phyloP scores from a whole-genome alignment of 2,888 invertebrate species.

The Sinelater perroti region DNA sequence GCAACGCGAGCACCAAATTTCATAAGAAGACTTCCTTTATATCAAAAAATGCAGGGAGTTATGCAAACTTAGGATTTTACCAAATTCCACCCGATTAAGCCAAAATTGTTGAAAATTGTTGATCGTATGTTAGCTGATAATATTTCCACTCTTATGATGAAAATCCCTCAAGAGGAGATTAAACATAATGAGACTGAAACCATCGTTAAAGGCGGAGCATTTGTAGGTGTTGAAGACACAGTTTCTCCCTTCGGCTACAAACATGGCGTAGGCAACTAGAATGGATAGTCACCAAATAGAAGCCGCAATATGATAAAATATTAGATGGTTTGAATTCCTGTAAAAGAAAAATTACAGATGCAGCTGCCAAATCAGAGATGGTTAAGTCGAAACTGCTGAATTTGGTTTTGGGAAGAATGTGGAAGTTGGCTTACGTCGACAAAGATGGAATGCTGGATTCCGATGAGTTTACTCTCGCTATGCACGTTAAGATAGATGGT shows the following conservation, averaged over 20 bases:
- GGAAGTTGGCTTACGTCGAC: conserved; percentile 97
- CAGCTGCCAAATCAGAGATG: conserved; percentile 94
- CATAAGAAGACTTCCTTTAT: conserved; percentile 98
- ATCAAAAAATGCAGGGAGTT: conserved; percentile 94
- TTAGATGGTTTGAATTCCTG: conserved; percentile 83
- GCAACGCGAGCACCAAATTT: conserved; percentile 93
- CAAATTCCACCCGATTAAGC: conserved; percentile 92
- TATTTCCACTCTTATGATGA: conserved; percentile 93
- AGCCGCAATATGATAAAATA: conserved; percentile 84
- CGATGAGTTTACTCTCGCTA: conserved; percentile 97
- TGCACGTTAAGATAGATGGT: conserved; percentile 94
- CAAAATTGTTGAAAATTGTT: conserved; percentile 88
- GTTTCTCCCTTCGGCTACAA: conserved; percentile 93
- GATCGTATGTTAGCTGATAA: conserved; percentile 97
- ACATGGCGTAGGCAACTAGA: conserved; percentile 92
- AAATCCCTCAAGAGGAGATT: conserved; percentile 93
- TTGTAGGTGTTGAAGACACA: conserved; percentile 89
- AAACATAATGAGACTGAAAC: conserved; percentile 54
- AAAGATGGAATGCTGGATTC: conserved; percentile 93
- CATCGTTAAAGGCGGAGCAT: conserved; percentile 86
- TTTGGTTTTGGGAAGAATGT: conserved; percentile 95
- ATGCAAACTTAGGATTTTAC: conserved; percentile 90
- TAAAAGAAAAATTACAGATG: conserved; percentile 94
- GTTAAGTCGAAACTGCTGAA: conserved; percentile 98
- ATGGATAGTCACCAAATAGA: conserved; percentile 95